These are phyloP conservation scores for Crematogaster levior DNA, from an alignment of 2,888 invertebrate species.

Conservation along the genomic window DNA sequence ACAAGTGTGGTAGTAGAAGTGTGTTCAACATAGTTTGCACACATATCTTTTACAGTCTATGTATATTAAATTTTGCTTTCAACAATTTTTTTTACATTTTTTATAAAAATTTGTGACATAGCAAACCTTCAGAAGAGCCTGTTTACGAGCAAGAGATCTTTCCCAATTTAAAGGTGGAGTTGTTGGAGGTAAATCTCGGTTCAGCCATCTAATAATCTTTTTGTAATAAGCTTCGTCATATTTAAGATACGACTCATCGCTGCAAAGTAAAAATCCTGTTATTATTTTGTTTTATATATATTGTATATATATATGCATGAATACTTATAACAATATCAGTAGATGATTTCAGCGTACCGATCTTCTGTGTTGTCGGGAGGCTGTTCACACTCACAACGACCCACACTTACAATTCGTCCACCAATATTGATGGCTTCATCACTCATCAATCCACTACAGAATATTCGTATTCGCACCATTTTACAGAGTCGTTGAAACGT, in stretches of 20 bases:
- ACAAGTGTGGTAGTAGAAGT: not conserved
- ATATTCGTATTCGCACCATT: too few species aligned
- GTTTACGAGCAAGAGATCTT: constrained; percentile 77
- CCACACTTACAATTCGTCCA: too few species aligned
- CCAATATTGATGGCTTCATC: constrained; percentile 23
- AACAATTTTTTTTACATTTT: not conserved
- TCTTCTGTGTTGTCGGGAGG: constrained; percentile 69
- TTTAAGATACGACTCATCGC: constrained; percentile 65
- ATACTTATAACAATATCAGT: not conserved
- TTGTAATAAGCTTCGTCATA: constrained; percentile 50
- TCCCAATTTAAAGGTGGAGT: constrained; percentile 71
- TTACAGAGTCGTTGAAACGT: not conserved
- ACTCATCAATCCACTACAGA: too few species aligned
- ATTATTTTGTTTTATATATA: too few species aligned
- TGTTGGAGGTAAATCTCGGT: too few species aligned
- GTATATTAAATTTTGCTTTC: not conserved
- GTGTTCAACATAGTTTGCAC: not conserved
- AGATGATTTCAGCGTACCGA: constrained; percentile 69
- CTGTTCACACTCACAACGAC: too few species aligned
- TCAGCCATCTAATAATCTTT: constrained; percentile 10
- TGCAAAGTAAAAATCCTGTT: constrained; percentile 60
- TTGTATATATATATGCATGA: not conserved
- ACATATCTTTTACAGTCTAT: not conserved
- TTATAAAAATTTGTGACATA: not conserved
- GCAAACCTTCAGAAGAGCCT: constrained; percentile 79